Base-by-base conservation (phyloP, 2,888 invertebrate species). In the Hypomecis atomaria region DNA sequence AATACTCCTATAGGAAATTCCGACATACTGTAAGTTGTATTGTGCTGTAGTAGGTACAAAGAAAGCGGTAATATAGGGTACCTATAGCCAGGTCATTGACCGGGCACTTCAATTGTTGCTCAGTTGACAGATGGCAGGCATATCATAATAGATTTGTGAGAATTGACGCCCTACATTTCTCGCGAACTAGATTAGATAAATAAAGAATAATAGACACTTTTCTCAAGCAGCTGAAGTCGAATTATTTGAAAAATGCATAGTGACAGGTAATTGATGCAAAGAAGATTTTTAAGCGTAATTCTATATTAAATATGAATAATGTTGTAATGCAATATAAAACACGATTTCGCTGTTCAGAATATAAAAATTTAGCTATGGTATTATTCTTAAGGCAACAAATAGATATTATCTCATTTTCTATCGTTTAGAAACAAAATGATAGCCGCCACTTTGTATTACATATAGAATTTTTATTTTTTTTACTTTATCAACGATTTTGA, bases 61-160 rank as follows among this genome's bases (percentile, higher is more conserved):
- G 34, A 63, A 58, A 43, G 52, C 37, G 42, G 42, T 38, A 48
- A 64, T 64, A 52, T 56, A 64, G 58, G 63, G 49, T 59, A 52
- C 56, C 59, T 53, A 54, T 7, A 43, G n/a, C 8, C 47, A 66
- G 68, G 65, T 65, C 65, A 56, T 53, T 62, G 70, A 69, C 68
- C 68, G 59, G 53, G 8, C 59, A 66, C 55, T 69, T 60, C 68
- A 66, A 66, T 68, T 65, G 66, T 64, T 58, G 60, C 62, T 64
- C 61, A 44, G 53, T 62, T 65, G 74, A 61, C 71, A 76, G 73
- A 78, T 77, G 75, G 71, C 71, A 76, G 71, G 73, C 77, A 75
- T 79, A 78, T 74, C 74, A 75, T 75, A 77, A 76, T 74, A 78
- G 72, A 75, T 73, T 78, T 74, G 78, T 77, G 71, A 79, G 75